Evolutionary conservation across 2,797 vertebrate genomes (phyloP).

Genomic region (Crenuchus spilurus): DNA sequence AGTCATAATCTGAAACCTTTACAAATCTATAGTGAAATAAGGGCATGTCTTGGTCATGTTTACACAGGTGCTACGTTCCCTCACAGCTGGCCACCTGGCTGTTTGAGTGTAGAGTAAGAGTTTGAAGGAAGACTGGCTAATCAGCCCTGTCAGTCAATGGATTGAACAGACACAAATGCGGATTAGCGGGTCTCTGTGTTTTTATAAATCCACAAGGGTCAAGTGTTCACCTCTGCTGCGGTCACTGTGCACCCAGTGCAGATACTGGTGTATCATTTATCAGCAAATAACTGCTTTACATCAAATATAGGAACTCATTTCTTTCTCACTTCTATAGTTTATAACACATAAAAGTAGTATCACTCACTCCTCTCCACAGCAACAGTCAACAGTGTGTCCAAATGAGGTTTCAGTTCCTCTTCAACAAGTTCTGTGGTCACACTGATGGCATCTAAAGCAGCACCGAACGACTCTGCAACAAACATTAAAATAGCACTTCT

Average conservation of each 20-base stretch:
- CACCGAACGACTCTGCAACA: slow-evolving; percentile 70
- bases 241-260: background rate
- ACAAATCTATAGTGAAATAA: background rate
- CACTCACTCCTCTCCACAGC: slow-evolving; percentile 74
- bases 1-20: too few relatives aligned
- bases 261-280: background rate
- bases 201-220: slow-evolving; percentile 53
- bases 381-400: slow-evolving; percentile 71
- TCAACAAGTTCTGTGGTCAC: slow-evolving; percentile 76
- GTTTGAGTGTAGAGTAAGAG: slow-evolving; percentile 10
- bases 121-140: slow-evolving; percentile 37
- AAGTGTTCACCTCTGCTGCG: slow-evolving; percentile 13
- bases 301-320: background rate
- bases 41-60: slow-evolving; percentile 24
- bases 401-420: slow-evolving; percentile 74
- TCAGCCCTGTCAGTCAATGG: slow-evolving; percentile 40
- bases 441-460: slow-evolving; percentile 73
- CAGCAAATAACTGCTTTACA: too few relatives aligned
- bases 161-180: slow-evolving; percentile 59
- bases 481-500: background rate
- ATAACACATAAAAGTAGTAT: background rate
- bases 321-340: background rate
- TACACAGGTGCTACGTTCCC: slow-evolving; percentile 14
- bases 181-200: slow-evolving; percentile 61
- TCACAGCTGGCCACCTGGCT: slow-evolving; percentile 32